Conservation (phyloP, 2,797 vertebrate genomes). For the Lacerta bilineata region DNA sequence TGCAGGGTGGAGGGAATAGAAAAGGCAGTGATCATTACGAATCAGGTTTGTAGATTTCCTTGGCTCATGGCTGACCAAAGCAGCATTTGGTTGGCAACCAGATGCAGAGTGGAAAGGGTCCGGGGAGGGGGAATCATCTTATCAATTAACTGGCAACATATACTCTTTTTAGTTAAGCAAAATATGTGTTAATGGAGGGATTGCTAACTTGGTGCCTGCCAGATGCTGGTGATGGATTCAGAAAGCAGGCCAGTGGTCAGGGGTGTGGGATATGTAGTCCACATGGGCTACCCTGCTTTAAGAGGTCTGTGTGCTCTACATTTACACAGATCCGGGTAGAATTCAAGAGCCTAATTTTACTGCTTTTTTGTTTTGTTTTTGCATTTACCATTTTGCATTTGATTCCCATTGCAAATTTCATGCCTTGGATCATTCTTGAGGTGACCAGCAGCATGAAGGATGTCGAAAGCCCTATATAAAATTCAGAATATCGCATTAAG, state of each 20-base stretch:
- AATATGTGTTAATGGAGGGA: slow-evolving; percentile 45
- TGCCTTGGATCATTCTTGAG: slow-evolving; percentile 34
- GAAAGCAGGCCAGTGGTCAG: too few relatives aligned
- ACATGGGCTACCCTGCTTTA: slow-evolving; percentile 33
- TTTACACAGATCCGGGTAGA: slow-evolving; percentile 43
- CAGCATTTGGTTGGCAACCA: slow-evolving; percentile 51
- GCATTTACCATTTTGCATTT: slow-evolving; percentile 53
- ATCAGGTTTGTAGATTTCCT: slow-evolving; percentile 55
- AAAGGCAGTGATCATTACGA: slow-evolving; percentile 48
- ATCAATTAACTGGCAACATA: slow-evolving; percentile 50
- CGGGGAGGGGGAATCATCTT: slow-evolving; percentile 26
- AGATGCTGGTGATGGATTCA: too few relatives aligned
- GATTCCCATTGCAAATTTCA: slow-evolving; percentile 65
- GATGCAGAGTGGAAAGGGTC: not conserved
- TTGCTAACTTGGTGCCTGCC: too few relatives aligned
- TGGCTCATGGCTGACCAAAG: slow-evolving; percentile 34
- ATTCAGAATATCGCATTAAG: slow-evolving; percentile 46
- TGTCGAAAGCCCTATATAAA: slow-evolving; percentile 36
- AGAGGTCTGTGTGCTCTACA: slow-evolving; percentile 54
- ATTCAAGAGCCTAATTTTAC: slow-evolving; percentile 36
- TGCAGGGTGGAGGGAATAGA: slow-evolving; percentile 29
- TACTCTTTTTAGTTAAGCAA: slow-evolving; percentile 57
- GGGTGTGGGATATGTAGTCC: too few relatives aligned
- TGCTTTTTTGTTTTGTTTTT: slow-evolving; percentile 21
- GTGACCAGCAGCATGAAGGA: slow-evolving; percentile 50